Evolutionary conservation across 2,113 vertebrate genomes (phyloP), one percentile per base, ranked within the genome.

Genomic region (Setophaga coronata): DNA sequence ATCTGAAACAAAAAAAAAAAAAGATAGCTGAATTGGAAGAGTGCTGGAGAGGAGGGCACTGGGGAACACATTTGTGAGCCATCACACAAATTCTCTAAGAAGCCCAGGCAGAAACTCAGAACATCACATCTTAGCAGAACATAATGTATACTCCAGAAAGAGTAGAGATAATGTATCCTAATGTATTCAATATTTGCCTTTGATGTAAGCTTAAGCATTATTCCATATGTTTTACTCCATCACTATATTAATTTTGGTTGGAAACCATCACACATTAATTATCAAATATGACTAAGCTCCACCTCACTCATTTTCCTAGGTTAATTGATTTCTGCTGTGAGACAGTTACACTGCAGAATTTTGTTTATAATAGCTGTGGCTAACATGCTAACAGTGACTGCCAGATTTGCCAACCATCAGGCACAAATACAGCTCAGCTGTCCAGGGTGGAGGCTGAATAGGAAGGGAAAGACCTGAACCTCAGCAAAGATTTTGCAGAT

Each of bases 121-220:
- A 89, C 43, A 61, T 58, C 87, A 36, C 17, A 85, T 88, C 90
- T 91, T 95, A 97, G 74, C 83, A 86, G 97, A 94, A 90, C 93
- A 95, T 92, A 92, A 89, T 71, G 79, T 87, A 94, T 89, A 94
- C 93, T 97, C 96, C 71, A 88, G 93, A 97, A 97, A 96, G 76
- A 72, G 71, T 70, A 76, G 88, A 82, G 74, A 77, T 90, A 95
- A 96, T 96, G 61, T 96, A 87, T 80, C 94, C 96, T 95, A 70
- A 85, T 96, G 86, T 87, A 93, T 96, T 94, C 96, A 97, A 24
- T 95, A 76, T 95, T 98, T 91, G 90, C 96, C 96, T 97, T 82
- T 93, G 89, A 95, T 91, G 90, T 89, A 66, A 95, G 94, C 79
- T 77, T 96, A 94, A n/a, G 78, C 89, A 88, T 85, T 86, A 60